Percentiles rank a stretch among this genome's conserved stretches.
phyloP scores from a whole-genome alignment of 2,888 invertebrate genomes.

The Melanophora roralis region DNA sequence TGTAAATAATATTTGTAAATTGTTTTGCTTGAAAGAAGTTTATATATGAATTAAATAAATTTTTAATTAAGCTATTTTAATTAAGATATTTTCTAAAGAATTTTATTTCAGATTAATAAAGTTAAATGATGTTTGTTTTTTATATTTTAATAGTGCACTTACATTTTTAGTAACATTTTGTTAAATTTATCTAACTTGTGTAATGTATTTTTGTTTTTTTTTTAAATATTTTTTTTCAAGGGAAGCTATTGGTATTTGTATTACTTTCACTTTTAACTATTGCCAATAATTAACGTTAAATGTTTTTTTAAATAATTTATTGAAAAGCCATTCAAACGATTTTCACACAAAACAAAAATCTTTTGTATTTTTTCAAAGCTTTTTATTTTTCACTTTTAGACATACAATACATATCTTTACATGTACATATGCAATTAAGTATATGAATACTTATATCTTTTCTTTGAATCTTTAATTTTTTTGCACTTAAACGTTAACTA shows the following conservation, averaged over 20 bases:
- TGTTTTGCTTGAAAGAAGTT: too few species aligned
- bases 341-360: constrained; percentile 27
- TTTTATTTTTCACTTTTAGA: constrained; percentile 11
- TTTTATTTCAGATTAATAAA: background rate
- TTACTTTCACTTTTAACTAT: constrained; percentile 54
- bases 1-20: too few species aligned
- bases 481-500: constrained; percentile 53
- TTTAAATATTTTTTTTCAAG: background rate
- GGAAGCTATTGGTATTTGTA: constrained; percentile 31
- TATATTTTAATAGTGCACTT: constrained; percentile 36
- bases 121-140: background rate
- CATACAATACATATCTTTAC: too few species aligned
- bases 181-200: constrained; percentile 7
- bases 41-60: too few species aligned
- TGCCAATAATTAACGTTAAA: constrained; percentile 49
- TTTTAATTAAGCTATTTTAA: too few species aligned
- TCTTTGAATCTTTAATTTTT: constrained; percentile 6
- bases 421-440: too few species aligned
- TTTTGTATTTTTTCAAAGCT: constrained; percentile 18
- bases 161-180: constrained; percentile 63
- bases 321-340: constrained; percentile 28
- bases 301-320: constrained; percentile 51
- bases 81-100: background rate
- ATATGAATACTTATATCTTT: background rate
- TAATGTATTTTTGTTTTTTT: background rate